Base-by-base conservation (phyloP, 2,113 vertebrate genomes). In the Mellivora capensis region DNA sequence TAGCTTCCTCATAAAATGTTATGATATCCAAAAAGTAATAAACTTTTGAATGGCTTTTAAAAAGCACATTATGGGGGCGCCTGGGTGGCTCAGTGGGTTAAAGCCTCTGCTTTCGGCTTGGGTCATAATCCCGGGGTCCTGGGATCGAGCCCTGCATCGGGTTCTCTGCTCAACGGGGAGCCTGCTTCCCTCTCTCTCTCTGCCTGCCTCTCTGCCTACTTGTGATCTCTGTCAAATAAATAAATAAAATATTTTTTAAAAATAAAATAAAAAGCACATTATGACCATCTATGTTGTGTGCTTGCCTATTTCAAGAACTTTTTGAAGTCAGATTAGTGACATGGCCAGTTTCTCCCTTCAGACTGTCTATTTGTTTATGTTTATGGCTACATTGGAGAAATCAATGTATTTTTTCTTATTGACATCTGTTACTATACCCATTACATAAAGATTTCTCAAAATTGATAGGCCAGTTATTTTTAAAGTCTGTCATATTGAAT, bases 261-360 rank as follows among this genome's bases (percentile, higher is more conserved):
- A 52, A 52, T 5, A 52, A 49, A 52, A 52, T 62, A 64, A 69
- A 94, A 91, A 79, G 80, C 27, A 90, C 2, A 44, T 80, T 37
- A 18, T 69, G n/a, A 23, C 27, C 52, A 72, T 84, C 90, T 96
- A 7, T 93, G 31, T 94, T 93, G 49, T 49, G 77, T 52, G 71
- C 20, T 93, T 97, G 67, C 10, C 42, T 90, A 44, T 52, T 95
- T 96, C 61, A 92, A 95, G 61, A 76, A 84, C 47, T 67, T 95
- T 79, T 59, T 94, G 61, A 94, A 62, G 12, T 90, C 74, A 64
- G 6, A 64, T 87, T 84, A 96, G 15, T 90, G 54, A 95, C 87
- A 80, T 80, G 29, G 7, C 25, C 31, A 54, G 2, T 87, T 85
- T 80, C 14, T 72, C 52, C 25, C 59, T 90, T 93, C 15, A 88